These are phyloP conservation scores for Poeciliopsis presidionis DNA, from an alignment of 2,797 vertebrate genomes.

Conservation along the genomic window DNA sequence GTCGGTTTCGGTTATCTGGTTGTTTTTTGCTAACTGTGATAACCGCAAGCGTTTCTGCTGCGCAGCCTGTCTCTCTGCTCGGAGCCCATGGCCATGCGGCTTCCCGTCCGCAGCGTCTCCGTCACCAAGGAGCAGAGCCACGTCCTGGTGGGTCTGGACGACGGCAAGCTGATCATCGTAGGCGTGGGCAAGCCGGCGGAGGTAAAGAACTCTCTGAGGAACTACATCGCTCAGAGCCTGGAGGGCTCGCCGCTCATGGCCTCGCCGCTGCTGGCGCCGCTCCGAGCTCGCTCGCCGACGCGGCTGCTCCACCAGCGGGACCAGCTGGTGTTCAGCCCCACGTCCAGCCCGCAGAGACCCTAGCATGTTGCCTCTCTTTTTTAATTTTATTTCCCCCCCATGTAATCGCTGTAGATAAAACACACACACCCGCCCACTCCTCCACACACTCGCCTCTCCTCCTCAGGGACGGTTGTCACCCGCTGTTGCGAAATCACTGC, in stretches of 20 bases:
- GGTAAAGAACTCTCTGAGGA: slow-evolving; percentile 91
- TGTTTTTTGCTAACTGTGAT: too few relatives aligned
- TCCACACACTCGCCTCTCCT: slow-evolving; percentile 43
- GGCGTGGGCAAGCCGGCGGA: slow-evolving; percentile 95
- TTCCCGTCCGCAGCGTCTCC: slow-evolving; percentile 90
- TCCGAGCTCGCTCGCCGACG: slow-evolving; percentile 85
- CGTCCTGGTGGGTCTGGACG: slow-evolving; percentile 92
- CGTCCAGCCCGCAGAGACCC: slow-evolving; percentile 52
- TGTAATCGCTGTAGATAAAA: slow-evolving; percentile 12
- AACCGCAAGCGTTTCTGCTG: not conserved
- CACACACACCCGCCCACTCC: not conserved
- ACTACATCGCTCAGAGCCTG: slow-evolving; percentile 87
- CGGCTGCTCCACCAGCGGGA: slow-evolving; percentile 86
- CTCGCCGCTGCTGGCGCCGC: slow-evolving; percentile 82
- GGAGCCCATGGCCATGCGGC: slow-evolving; percentile 90
- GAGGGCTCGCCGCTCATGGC: slow-evolving; percentile 85
- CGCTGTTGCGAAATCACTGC: slow-evolving; percentile 7
- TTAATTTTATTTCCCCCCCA: not conserved
- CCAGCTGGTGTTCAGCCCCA: slow-evolving; percentile 77
- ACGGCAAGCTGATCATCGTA: slow-evolving; percentile 96
- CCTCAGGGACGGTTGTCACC: slow-evolving; percentile 68
- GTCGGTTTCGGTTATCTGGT: too few relatives aligned
- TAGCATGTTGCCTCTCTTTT: slow-evolving; percentile 17
- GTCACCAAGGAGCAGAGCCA: slow-evolving; percentile 96
- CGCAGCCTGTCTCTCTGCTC: slow-evolving; percentile 86